Evolutionary conservation across 2,797 vertebrate species (phyloP), one percentile per base, ranked within the genome.

Genomic region (Ibycter americanus): DNA sequence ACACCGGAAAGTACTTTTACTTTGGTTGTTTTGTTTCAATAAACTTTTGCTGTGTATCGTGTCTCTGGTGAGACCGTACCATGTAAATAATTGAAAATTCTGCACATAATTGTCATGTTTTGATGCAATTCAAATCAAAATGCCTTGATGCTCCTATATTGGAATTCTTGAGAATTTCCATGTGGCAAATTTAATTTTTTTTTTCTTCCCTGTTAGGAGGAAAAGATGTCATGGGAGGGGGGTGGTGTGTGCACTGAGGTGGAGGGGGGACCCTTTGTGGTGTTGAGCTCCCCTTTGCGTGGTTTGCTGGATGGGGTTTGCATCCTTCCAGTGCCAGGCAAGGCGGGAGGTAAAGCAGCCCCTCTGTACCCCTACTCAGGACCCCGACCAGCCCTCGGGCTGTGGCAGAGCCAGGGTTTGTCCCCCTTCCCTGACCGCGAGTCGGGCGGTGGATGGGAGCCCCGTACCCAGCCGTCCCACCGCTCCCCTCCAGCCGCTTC

Each of bases 401-500:
- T 4, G 2, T 20, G 32, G 18, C 38, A 89, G 25, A 58, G 29
- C 7, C 29, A 4, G 11, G 13, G 3, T 61, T 71, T 83, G 82
- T 44, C 70, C 15, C 20, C 49, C 21, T 55, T 38, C 27, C 73
- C 66, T 42, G 32, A 61, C 29, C 32, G 34, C 1, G 2, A 15
- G 12, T 11, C 34, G 26, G 26, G n/a, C 54, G 72, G 54, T 2
- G 3, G 58, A 32, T 15, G 16, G 25, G 36, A 72, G 2, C 23
- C 11, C 5, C 0, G 0, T 29, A 72, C 40, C 77, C 73, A 47
- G 11, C 42, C 11, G 0, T 70, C 54, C 71, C 55, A 10, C 27
- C 0, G 3, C 26, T 63, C n/a, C 62, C 68, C 82, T 77, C 40
- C 90, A 81, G 27, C 62, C 73, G 0, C 32, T 40, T 46, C 71